Evolutionary conservation across 2,113 vertebrate species (phyloP), one percentile per base, ranked within the genome.

Genomic region (Ciconia boyciana): DNA sequence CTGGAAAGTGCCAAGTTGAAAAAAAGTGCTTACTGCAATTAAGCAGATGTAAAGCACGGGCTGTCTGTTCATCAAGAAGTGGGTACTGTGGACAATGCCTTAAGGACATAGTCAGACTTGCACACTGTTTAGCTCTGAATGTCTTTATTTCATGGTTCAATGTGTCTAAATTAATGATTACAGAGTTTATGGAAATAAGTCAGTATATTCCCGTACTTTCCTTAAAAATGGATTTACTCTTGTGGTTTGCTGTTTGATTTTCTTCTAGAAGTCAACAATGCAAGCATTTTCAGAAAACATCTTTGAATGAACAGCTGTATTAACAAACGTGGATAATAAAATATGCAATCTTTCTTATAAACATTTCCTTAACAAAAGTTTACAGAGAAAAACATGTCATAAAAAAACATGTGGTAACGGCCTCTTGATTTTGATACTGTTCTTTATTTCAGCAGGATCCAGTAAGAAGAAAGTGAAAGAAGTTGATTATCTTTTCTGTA

Each of bases 401-500:
- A 97, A 96, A 90, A 98, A 96, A 69, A 16, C 76, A 94, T 48
- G 49, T 89, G 84, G 69, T 90, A 97, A 96, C 58, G 89, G 77
- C 51, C 94, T 96, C 89, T 80, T 83, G 77, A 66, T 92, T 93
- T 95, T 95, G 72, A 91, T 92, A 92, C 48, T 93, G 93, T 97
- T 97, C 93, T 96, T 96, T 95, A 86, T 94, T 94, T 97, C 94
- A 96, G 93, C 93, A 97, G 87, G 87, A 80, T 96, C 94, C 83
- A 84, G 39, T 91, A 95, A 70, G 51, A 93, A 96, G 77, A 51
- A 90, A 87, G 29, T 51, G 10, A 60, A 78, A 94, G 65, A 96
- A 95, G 83, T 52, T 87, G 70, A 61, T 97, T 96, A 99, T 98
- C 96, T 98, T 95, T 98, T 98, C 93, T 95, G 95, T 83, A 94